Evolutionary conservation across 1,140 invertebrate genomes (phyloP), one percentile per base, ranked within the genome.

Genomic region (Vanessa tameamea): DNA sequence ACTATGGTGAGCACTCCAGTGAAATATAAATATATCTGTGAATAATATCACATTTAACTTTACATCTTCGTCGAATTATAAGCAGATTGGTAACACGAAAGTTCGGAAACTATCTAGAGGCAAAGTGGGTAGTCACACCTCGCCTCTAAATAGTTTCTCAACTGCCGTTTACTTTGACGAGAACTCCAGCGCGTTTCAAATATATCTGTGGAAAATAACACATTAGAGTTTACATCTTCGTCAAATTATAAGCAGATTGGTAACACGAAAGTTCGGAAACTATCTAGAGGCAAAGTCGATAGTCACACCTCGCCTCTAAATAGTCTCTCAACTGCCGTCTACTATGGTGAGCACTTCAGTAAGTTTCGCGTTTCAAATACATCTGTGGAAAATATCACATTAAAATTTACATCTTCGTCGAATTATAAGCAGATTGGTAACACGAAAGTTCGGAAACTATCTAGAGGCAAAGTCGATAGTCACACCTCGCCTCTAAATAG

Each of bases 381-480:
- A 43, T 15, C 48, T 50, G 15, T 53, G 50, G 16, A 53, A 16
- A 53, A n/a, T 53, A 16, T n/a, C 6, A 53, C 8, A 20, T 12
- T 23, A 31, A 37, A 53, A 26, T n/a, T 14, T 6, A 61, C 16
- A 14, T 63, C 12, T 15, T 53, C 16, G 1, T 20, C 53, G 1
- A 20, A 3, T 57, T 57, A 57, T 23, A 16, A n/a, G 14, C 15
- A n/a, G 51, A 6, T 11, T 43, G 13, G 31, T 63, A 51, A 12
- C n/a, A 31, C 31, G 64, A 66, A 51, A 66, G 12, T 31, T 47
- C 47, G n/a, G 51, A 69, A 14, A 69, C 50, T 69, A 69, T 55
- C 67, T 69, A 69, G 53, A 69, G 51, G 67, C 67, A 69, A 31
- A 59, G 16, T 69, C 15, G 16, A 59, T 31, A 20, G n/a, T 12